Percentiles rank a stretch among this genome's conserved stretches.
phyloP scores from a whole-genome alignment of 2,888 invertebrate species.

The Aphrophora alni region DNA sequence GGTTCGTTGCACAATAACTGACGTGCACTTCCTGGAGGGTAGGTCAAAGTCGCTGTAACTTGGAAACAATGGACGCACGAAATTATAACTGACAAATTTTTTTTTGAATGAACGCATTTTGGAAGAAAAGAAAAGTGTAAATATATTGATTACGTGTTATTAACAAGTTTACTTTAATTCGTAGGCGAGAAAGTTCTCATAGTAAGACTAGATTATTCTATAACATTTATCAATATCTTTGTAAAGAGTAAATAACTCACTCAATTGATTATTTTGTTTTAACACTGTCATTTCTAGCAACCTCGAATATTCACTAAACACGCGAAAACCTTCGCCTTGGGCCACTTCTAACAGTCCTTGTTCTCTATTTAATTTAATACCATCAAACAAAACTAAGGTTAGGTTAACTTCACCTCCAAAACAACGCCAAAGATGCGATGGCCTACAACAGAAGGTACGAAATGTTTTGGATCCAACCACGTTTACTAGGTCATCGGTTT shows the following conservation, averaged over 20 bases:
- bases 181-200: too few relatives aligned
- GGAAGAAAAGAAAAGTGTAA: too few relatives aligned
- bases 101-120: too few relatives aligned
- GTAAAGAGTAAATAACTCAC: too few relatives aligned
- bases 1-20: slow-evolving; percentile 31
- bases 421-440: background rate
- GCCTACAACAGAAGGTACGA: background rate
- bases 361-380: background rate
- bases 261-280: background rate
- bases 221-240: too few relatives aligned
- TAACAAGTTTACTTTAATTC: too few relatives aligned
- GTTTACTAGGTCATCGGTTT: background rate
- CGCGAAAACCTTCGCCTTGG: background rate
- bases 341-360: background rate
- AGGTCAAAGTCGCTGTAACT: background rate
- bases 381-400: background rate
- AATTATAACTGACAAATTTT: too few relatives aligned
- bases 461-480: background rate
- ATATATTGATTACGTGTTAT: too few relatives aligned
- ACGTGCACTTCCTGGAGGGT: slow-evolving; percentile 25
- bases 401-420: background rate
- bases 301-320: background rate
- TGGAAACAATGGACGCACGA: too few relatives aligned
- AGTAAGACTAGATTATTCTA: too few relatives aligned
- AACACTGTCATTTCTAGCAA: background rate